Percentiles rank a stretch among this genome's conserved stretches.
Evolutionary conservation across 1,140 invertebrate genomes (phyloP).

Genomic region (Tetramorium parvispinum): DNA sequence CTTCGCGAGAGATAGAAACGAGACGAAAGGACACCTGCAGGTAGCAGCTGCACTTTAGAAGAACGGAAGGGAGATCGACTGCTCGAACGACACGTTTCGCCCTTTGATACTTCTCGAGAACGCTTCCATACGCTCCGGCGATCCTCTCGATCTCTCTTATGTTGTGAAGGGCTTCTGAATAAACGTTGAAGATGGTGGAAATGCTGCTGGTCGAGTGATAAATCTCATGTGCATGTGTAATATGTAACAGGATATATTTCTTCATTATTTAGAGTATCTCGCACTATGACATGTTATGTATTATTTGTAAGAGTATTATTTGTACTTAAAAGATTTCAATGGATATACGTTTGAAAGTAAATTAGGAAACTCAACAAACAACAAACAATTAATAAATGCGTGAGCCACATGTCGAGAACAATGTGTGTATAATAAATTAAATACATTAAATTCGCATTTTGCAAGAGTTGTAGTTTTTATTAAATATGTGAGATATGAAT

Average conservation of each 20-base stretch:
- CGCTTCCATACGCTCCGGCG: constrained; percentile 5
- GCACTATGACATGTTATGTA: background rate
- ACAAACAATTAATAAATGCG: background rate
- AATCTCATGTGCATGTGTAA: constrained; percentile 18
- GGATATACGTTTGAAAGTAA: background rate
- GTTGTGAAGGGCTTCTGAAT: constrained; percentile 21
- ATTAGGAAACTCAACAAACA: background rate
- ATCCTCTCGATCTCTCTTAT: constrained; percentile 46
- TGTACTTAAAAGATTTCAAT: background rate
- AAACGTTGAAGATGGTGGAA: constrained; percentile 38
- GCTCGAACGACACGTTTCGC: constrained; percentile 51
- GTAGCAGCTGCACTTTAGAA: constrained; percentile 39
- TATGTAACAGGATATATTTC: constrained; percentile 12
- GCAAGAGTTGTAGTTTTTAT: too few species aligned
- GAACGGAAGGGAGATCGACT: constrained; percentile 50
- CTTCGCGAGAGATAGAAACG: constrained; percentile 29
- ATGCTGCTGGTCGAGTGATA: constrained; percentile 12
- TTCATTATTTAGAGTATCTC: background rate
- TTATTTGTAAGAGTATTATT: background rate
- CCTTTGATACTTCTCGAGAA: constrained; percentile 56
- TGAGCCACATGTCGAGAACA: background rate
- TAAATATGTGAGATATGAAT: too few species aligned
- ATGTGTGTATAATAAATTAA: background rate
- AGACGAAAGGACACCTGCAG: constrained; percentile 21
- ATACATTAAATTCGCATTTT: background rate